phyloP scores from a whole-genome alignment of 2,113 vertebrate genomes.

The Malurus cyaneus region DNA sequence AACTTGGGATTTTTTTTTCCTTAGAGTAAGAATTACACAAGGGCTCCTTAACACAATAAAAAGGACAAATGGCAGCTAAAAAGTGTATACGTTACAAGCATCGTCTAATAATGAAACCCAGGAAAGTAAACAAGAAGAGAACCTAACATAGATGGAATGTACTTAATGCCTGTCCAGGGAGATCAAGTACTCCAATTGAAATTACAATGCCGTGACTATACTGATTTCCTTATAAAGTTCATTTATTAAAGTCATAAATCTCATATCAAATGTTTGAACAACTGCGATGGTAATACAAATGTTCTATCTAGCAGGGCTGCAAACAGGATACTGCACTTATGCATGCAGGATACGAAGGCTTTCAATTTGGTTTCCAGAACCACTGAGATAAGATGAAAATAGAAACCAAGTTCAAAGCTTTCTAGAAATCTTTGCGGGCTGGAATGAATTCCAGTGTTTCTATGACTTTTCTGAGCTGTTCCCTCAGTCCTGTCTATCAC shows the following conservation, averaged over 20 bases:
- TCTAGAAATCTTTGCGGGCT: background rate
- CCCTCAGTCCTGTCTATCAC: background rate
- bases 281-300: background rate
- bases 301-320: background rate
- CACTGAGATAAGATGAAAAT: background rate
- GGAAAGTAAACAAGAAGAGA: background rate
- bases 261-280: background rate
- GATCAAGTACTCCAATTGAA: background rate
- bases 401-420: background rate
- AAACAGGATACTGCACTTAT: background rate
- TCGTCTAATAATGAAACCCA: background rate
- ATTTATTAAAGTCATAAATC: background rate
- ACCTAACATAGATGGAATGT: background rate
- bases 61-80: background rate
- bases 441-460: background rate
- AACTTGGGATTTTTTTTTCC: background rate
- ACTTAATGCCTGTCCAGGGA: background rate
- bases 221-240: background rate
- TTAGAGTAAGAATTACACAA: background rate
- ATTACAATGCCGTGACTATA: background rate
- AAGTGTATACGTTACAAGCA: background rate
- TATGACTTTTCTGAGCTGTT: background rate
- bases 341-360: background rate
- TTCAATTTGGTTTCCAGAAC: background rate
- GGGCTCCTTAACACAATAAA: background rate